Conservation (phyloP, 2,888 invertebrate species). For the Dyspetes luteomarginatus region DNA sequence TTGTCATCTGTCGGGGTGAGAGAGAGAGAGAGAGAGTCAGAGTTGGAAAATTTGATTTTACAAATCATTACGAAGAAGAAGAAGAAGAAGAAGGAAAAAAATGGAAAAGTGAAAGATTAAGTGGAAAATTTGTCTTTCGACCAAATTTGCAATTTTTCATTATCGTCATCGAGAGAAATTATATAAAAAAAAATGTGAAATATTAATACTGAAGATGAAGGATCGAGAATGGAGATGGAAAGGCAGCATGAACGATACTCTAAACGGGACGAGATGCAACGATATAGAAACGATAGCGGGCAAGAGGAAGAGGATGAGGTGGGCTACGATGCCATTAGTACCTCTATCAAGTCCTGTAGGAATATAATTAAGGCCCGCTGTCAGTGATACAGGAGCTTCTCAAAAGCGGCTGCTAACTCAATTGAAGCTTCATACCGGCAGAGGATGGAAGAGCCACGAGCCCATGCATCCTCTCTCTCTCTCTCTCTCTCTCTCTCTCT, state of each 20-base stretch:
- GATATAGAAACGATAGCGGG: constrained; percentile 32
- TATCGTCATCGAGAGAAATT: background rate
- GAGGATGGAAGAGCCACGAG: constrained; percentile 72
- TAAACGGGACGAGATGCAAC: background rate
- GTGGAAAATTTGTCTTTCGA: background rate
- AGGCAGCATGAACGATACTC: background rate
- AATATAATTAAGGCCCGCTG: constrained; percentile 81
- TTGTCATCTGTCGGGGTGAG: no score
- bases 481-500: constrained; percentile 63
- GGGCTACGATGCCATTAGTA: constrained; percentile 78
- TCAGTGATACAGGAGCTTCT: constrained; percentile 81
- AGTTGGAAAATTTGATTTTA: background rate
- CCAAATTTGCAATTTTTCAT: background rate
- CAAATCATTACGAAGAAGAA: background rate
- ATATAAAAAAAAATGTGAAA: background rate
- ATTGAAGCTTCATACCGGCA: constrained; percentile 72
- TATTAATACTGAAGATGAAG: background rate
- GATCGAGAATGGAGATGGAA: background rate
- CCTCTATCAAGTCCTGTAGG: constrained; percentile 79
- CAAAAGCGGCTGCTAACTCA: constrained; percentile 82
- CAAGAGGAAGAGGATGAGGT: constrained; percentile 41
- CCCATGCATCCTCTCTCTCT: constrained; percentile 64
- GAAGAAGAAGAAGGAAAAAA: background rate
- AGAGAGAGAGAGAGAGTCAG: background rate
- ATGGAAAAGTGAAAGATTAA: background rate